phyloP scores from a whole-genome alignment of 2,888 invertebrate species.

The Linnaemya tessellans region DNA sequence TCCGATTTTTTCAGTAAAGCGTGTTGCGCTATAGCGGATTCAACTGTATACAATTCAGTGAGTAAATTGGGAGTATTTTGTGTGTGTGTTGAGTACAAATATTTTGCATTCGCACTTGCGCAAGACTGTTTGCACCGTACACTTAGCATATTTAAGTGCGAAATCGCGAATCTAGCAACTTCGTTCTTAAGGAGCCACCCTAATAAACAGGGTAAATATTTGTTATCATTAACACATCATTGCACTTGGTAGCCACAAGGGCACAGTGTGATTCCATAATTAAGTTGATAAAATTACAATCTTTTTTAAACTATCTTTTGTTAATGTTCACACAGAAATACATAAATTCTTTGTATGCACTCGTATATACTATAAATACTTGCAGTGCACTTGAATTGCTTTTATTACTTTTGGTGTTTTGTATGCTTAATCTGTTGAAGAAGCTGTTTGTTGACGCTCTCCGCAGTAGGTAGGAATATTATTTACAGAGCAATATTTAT shows the following conservation, averaged over 20 bases:
- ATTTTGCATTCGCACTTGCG: no score
- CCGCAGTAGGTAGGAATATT: slow-evolving; percentile 22
- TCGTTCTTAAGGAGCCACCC: neutral
- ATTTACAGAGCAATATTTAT: slow-evolving; percentile 5
- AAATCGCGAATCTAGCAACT: no score
- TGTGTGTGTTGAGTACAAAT: no score
- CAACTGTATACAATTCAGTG: no score
- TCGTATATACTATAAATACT: neutral
- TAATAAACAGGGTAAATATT: neutral
- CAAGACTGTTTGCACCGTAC: no score
- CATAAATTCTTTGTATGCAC: no score
- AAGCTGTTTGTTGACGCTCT: slow-evolving; percentile 7
- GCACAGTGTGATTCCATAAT: slow-evolving; percentile 37
- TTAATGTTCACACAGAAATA: neutral
- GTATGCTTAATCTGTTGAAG: neutral
- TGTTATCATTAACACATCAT: slow-evolving; percentile 38
- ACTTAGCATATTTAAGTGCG: no score
- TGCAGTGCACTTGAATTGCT: neutral
- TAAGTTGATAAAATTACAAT: slow-evolving; percentile 37
- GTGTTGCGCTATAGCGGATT: no score
- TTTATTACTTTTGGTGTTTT: neutral
- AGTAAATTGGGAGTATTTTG: no score
- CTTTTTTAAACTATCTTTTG: neutral
- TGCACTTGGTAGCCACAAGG: slow-evolving; percentile 22
- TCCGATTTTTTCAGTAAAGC: no score